Evolutionary conservation across 2,113 vertebrate genomes (phyloP), one percentile per base, ranked within the genome.

Genomic region (Lamprologus tigripictilis): DNA sequence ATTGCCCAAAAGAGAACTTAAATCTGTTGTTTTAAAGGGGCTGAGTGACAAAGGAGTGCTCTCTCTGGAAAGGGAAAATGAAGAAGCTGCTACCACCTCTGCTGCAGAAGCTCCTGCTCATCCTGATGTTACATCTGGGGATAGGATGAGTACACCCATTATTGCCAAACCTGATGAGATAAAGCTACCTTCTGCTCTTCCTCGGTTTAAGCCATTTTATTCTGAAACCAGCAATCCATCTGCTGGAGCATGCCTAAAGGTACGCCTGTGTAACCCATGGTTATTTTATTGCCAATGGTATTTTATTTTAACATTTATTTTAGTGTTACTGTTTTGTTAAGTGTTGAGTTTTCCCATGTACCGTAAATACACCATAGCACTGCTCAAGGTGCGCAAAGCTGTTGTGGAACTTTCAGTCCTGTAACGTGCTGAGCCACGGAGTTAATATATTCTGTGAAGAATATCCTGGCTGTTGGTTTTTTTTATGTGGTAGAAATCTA

Each of bases 401-500:
- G 26, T 31, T 58, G 57, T 31, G 2, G 26, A 61, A 31, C 26
- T 16, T 17, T 61, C 8, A 4, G 57, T 17, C 57, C 8, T 61
- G 57, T 31, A 58, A 58, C 5, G 2, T 58, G 57, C 26, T 58
- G 26, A 9, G 23, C 55, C 23, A 9, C 7, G 1, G 55, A 28
- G 2, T 58, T 58, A 31, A 58, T 31, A 31, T 58, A 9, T 31
- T 58, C 5, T 31, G 14, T 26, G 54, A 23, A 12, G n/a, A 57
- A 57, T 26, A 57, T 54, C 53, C 10, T 1, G 51, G n/a, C 10
- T 21, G 53, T 21, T 54, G 53, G 1, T 7, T 54, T 54, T 54
- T 0, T 11, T 2, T 54, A 54, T 12, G 53, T 23, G n/a, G n/a
- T 54, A 23, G n/a, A 54, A 54, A 23, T 54, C n/a, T 54, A 0